Percentiles rank a stretch among this genome's conserved stretches.
Conservation (phyloP, 2,797 vertebrate species). For the Tachyglossus aculeatus region DNA sequence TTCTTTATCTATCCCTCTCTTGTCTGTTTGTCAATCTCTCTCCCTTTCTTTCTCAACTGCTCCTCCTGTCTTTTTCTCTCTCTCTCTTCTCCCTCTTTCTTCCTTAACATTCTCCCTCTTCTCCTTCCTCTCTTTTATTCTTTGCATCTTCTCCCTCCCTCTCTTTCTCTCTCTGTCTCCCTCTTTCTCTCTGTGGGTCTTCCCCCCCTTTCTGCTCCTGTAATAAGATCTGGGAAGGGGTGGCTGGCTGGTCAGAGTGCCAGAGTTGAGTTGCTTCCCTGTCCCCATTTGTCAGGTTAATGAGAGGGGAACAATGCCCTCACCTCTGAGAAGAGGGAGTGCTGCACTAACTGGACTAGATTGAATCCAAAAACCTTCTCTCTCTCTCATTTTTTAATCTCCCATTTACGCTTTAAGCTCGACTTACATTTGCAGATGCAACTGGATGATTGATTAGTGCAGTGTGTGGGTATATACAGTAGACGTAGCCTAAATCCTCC, state of each 20-base stretch:
- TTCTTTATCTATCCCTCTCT: no score
- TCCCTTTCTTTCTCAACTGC: no score
- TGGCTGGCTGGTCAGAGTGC: neutral
- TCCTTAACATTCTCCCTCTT: neutral
- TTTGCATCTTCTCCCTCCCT: no score
- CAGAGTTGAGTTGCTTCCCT: neutral
- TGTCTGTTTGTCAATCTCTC: no score
- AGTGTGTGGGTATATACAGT: no score
- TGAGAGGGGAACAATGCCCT: neutral
- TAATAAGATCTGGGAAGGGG: neutral
- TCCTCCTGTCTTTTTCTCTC: neutral
- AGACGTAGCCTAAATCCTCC: neutral
- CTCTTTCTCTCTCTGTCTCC: neutral
- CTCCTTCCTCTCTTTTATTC: neutral
- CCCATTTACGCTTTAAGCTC: neutral
- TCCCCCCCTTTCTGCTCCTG: neutral
- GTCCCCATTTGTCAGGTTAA: neutral
- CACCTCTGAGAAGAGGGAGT: neutral
- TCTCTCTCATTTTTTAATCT: neutral
- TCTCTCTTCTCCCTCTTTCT: neutral
- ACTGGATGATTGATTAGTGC: neutral
- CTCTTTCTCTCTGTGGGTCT: neutral
- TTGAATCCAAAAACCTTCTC: neutral
- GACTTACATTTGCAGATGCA: neutral
- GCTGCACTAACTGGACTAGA: neutral